Base-by-base conservation (phyloP, 2,888 invertebrate species). In the Amaurobius ferox region DNA sequence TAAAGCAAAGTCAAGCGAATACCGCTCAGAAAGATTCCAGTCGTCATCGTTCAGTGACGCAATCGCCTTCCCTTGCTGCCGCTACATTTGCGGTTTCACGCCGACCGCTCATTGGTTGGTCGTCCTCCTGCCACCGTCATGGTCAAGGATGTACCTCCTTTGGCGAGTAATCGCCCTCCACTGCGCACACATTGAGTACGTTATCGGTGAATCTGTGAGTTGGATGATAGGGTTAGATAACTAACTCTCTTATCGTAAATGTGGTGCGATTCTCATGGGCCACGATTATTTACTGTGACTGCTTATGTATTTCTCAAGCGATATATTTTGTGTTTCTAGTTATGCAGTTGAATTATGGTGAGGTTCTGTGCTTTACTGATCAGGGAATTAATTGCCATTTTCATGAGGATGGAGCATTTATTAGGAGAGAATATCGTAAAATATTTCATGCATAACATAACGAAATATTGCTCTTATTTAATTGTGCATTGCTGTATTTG, bases 71-170 rank as follows among this genome's bases (percentile, higher is more conserved):
- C 71, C 39, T 62, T 64, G 30, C 72, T 80, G 73, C 81, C 81
- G 81, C 81, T 81, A 81, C 81, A 81, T 76, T 81, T 81, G 81
- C 81, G 81, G 81, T 81, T 70, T 68, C 61, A 76, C 61, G 81
- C 39, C 48, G 81, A 11, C 35, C 68, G 68, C 81, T 64, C 61
- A 81, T 81, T 81, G 81, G 81, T 28, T 23, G 79, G 40, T 6
- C 39, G 79, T 30, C 64, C 67, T 73, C 29, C 70, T 44, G 61
- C 66, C 32, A 72, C 76, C 40, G 68, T 28, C 13, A 28, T 23
- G 16, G 23, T 26, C 40, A 23, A 11, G 61, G 44, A 44, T 19
- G 30, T 28, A 32, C 62, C 48, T 29, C 26, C 7, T 29, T 70
- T 76, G 81, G 76, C 76, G 44, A 16, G 3, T 1, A 26, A 70